These are phyloP conservation scores for Cyclophora albipunctata DNA, from an alignment of 2,888 invertebrate genomes.

Conservation along the genomic window DNA sequence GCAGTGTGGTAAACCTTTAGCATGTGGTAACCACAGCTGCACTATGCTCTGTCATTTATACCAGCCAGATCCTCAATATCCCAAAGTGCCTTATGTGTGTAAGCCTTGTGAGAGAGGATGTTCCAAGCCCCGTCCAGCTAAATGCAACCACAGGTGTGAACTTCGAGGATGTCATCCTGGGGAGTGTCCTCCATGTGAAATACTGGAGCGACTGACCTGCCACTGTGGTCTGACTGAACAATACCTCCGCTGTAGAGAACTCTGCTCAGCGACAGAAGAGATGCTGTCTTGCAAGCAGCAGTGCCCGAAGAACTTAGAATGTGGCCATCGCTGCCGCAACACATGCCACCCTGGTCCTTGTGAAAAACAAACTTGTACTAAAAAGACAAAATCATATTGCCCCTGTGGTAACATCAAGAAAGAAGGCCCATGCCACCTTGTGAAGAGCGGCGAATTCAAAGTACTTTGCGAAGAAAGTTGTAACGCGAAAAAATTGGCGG, in stretches of 20 bases:
- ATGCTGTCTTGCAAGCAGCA: conserved; percentile 84
- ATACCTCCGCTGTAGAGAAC: conserved; percentile 83
- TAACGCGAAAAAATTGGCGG: conserved; percentile 70
- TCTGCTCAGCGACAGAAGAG: conserved; percentile 70
- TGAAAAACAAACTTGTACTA: conserved; percentile 80
- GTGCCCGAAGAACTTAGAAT: conserved; percentile 89
- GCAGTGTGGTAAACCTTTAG: conserved; percentile 81
- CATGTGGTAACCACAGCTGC: conserved; percentile 88
- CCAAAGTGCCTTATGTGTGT: conserved; percentile 64
- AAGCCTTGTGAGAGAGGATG: conserved; percentile 74
- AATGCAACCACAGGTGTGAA: conserved; percentile 84
- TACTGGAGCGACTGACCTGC: conserved; percentile 81
- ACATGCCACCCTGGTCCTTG: conserved; percentile 85
- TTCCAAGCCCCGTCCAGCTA: conserved; percentile 77
- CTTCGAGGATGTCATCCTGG: conserved; percentile 82
- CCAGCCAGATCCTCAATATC: conserved; percentile 35
- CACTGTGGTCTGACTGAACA: conserved; percentile 88
- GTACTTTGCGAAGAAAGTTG: conserved; percentile 81
- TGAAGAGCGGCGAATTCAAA: conserved; percentile 54
- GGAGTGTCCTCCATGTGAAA: conserved; percentile 83
- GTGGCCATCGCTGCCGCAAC: conserved; percentile 87
- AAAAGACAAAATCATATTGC: conserved; percentile 87
- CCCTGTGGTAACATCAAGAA: conserved; percentile 85
- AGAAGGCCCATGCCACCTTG: conserved; percentile 80
- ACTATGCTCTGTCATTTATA: conserved; percentile 80